phyloP scores from a whole-genome alignment of 2,888 invertebrate genomes.

The Anthrax anthrax region DNA sequence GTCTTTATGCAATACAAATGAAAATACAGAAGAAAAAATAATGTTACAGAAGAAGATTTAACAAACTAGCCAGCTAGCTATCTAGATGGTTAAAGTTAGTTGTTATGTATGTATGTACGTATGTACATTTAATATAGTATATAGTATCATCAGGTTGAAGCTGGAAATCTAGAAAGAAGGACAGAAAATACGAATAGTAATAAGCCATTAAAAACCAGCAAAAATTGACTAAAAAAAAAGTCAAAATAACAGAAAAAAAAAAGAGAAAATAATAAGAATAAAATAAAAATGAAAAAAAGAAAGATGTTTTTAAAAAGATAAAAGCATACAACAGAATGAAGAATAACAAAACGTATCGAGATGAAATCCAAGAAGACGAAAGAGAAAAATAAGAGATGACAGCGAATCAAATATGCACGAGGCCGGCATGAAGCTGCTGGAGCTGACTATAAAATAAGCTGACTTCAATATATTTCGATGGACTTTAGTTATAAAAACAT shows the following conservation, averaged over 20 bases:
- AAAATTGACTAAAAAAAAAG: not conserved
- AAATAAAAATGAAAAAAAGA: no score
- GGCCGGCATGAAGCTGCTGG: constrained; percentile 6
- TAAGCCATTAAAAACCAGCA: not conserved
- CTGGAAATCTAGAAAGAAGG: not conserved
- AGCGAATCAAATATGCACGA: constrained; percentile 8
- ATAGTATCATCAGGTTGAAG: not conserved
- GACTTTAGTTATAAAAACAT: no score
- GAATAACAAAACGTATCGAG: constrained; percentile 6
- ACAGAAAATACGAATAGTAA: not conserved
- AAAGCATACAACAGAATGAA: not conserved
- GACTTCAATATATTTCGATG: no score
- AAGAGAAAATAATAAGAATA: not conserved
- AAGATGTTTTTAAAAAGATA: no score
- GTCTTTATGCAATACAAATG: not conserved
- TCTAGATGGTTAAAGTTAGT: no score
- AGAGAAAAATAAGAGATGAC: constrained; percentile 6
- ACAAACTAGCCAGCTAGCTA: not conserved
- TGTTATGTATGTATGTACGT: no score
- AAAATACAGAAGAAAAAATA: not conserved
- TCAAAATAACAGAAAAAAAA: not conserved
- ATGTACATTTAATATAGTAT: no score
- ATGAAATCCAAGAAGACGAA: constrained; percentile 8
- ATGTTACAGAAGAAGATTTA: not conserved
- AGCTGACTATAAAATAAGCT: not conserved